Base-by-base conservation (phyloP, 2,797 vertebrate genomes). In the Euthynnus affinis region DNA sequence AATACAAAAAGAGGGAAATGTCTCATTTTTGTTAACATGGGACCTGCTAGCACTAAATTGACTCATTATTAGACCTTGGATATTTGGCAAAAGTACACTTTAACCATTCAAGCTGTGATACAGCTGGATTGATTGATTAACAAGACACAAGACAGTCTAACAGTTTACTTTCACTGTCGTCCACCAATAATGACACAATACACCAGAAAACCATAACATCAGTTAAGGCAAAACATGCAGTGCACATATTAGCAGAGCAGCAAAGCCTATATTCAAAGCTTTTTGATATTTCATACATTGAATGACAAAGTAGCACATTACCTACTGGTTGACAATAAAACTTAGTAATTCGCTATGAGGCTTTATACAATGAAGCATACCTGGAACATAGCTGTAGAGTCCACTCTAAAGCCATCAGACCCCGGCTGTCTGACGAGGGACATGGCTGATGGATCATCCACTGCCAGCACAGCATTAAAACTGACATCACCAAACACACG, bases 301-400 rank as follows among this genome's bases (percentile, higher is more conserved):
- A 37, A 69, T 9, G 1, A n/a, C 10, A 57, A 52, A n/a, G 1
- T 37, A 46, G 18, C n/a, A 37, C 13, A 53, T 20, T 23, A 40
- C 34, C 20, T 52, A 3, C 20, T 52, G 22, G 13, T 23, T 56
- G 27, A 58, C 15, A 62, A 23, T 71, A 63, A 20, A 70, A 42
- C 49, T 71, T 2, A 34, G 25, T 14, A 5, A 23, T 0, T 57
- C 25, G 12, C 20, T 49, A 8, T 20, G 44, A 70, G 51, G 27
- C 46, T 49, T 49, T 6, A 8, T 49, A 49, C 46, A 49, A 20
- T n/a, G 46, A 49, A 53, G 2, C 61, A 73, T 84, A 96, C 98
- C 96, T 99, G 98, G 91, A 99, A 99, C 71, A 99, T 94, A 56
- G 98, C 95, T 27, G 94, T 93, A 7, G 98, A 98, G 82, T 99